Percentiles rank a stretch among this genome's conserved stretches.
phyloP scores from a whole-genome alignment of 2,113 vertebrate genomes.

The Oplegnathus fasciatus region DNA sequence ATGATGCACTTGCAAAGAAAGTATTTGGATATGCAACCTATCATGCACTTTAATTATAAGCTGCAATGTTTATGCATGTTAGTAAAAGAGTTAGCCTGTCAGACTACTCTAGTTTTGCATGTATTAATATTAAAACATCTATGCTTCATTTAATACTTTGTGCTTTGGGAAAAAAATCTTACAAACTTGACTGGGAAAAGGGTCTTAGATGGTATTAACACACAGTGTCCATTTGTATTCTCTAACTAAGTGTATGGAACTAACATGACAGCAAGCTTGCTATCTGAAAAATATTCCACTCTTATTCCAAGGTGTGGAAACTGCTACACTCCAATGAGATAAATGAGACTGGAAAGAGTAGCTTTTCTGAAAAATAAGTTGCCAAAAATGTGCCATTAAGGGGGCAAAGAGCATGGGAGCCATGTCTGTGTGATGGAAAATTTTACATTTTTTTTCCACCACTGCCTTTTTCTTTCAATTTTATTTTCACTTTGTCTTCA shows the following conservation, averaged over 20 bases:
- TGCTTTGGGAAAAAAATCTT: neutral
- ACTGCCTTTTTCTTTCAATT: conserved; percentile 6
- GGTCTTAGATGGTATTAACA: no score
- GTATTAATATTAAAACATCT: neutral
- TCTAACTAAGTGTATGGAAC: neutral
- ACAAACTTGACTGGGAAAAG: neutral
- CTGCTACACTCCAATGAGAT: conserved; percentile 7
- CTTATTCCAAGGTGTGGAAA: neutral
- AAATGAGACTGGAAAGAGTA: neutral
- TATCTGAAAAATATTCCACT: neutral
- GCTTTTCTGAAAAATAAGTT: conserved; percentile 16
- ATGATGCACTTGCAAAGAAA: neutral
- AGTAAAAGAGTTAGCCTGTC: neutral
- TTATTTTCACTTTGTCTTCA: conserved; percentile 30
- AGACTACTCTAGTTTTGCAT: neutral
- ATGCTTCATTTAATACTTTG: neutral
- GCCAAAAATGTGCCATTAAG: neutral
- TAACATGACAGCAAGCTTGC: neutral
- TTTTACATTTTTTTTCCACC: neutral
- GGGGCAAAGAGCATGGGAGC: neutral
- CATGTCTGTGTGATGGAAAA: conserved; percentile 3
- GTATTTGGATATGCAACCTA: neutral
- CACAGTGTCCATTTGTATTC: neutral
- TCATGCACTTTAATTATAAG: neutral
- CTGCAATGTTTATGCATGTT: neutral